A percentile compares a stretch with the other conserved stretches of the same genome.
phyloP scores from a whole-genome alignment of 2,888 invertebrate species.

The Diarsia dahlii region DNA sequence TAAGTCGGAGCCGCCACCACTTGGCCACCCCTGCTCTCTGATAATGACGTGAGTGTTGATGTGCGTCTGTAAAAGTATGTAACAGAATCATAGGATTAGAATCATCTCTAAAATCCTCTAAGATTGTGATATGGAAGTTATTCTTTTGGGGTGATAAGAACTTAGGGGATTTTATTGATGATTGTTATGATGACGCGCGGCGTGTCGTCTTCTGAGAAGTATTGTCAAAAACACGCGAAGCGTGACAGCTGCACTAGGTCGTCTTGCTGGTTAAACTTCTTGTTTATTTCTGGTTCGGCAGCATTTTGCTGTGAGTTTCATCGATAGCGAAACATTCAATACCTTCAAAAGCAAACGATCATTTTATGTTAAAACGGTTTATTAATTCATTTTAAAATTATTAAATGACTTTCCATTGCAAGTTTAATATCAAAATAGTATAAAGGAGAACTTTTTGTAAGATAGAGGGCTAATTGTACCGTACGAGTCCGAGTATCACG shows the following conservation, averaged over 20 bases:
- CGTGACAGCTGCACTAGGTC: not conserved
- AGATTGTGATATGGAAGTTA: no score
- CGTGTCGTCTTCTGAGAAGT: not conserved
- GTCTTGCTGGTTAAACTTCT: not conserved
- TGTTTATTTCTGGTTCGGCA: not conserved
- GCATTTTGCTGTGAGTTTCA: not conserved
- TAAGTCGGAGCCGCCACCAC: no score
- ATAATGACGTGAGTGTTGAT: no score
- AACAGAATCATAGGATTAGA: no score
- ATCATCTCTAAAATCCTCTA: no score
- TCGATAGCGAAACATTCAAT: not conserved
- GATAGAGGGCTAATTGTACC: not conserved
- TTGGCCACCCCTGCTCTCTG: no score
- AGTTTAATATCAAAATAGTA: conserved; percentile 2
- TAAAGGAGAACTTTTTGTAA: not conserved
- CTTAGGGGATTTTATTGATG: no score
- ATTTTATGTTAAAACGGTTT: conserved; percentile 2
- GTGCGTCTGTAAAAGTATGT: no score
- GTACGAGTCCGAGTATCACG: not conserved
- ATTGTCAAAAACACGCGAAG: not conserved
- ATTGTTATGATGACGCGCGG: not conserved
- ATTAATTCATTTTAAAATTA: not conserved
- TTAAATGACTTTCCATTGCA: not conserved
- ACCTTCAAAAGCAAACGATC: not conserved
- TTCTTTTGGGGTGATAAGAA: no score